A percentile compares a stretch with the other conserved stretches of the same genome.
These are phyloP conservation scores for Orycteropus afer DNA, from an alignment of 2,113 vertebrate species.

Conservation along the genomic window DNA sequence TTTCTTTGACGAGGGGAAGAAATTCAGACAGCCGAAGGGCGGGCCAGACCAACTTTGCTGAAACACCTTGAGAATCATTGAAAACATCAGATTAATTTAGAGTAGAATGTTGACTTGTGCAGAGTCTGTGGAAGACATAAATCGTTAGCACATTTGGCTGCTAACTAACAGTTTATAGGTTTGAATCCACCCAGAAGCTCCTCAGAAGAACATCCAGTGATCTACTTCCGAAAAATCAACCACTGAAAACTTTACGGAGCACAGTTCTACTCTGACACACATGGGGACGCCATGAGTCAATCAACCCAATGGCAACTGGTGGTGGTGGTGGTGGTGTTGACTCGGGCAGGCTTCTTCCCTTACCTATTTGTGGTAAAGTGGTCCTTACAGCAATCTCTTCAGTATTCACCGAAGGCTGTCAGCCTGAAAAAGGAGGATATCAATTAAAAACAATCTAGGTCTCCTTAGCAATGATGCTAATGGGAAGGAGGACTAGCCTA, in stretches of 20 bases:
- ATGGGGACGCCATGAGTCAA: neutral
- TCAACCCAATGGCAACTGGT: neutral
- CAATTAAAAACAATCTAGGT: neutral
- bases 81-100: neutral
- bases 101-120: neutral
- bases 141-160: no score
- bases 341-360: neutral
- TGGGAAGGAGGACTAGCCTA: neutral
- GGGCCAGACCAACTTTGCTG: neutral
- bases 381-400: neutral
- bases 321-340: neutral
- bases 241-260: neutral
- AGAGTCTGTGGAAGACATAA: no score
- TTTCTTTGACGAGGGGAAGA: constrained; percentile 29
- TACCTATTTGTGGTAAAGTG: neutral
- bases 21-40: neutral
- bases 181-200: neutral
- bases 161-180: neutral
- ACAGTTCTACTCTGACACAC: neutral
- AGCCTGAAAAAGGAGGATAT: neutral
- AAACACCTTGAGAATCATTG: constrained; percentile 11
- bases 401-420: neutral
- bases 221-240: neutral
- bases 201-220: neutral
- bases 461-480: neutral